These are phyloP conservation scores for Noctua janthina DNA, from an alignment of 2,888 invertebrate species.

Conservation along the genomic window DNA sequence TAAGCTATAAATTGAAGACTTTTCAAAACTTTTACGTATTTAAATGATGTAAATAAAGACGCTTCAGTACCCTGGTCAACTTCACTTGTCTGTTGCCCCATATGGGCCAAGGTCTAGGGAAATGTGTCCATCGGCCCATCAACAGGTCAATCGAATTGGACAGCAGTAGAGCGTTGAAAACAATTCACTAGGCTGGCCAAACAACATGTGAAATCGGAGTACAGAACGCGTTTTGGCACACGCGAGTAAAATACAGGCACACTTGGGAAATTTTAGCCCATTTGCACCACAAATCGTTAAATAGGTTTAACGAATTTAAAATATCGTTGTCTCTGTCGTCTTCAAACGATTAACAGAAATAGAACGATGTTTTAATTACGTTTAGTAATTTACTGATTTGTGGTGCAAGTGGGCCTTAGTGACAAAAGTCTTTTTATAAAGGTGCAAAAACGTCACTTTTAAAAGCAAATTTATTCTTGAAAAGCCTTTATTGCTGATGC, in stretches of 20 bases:
- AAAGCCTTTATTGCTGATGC: conserved; percentile 62
- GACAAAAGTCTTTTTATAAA: neutral
- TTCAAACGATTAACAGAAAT: neutral
- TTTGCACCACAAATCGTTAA: neutral
- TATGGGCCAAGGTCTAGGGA: conserved; percentile 13
- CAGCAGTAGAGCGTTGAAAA: conserved; percentile 4
- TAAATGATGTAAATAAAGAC: neutral
- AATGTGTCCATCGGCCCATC: conserved; percentile 19
- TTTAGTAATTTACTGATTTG: neutral
- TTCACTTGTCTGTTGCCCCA: conserved; percentile 6
- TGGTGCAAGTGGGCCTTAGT: neutral
- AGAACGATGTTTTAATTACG: neutral
- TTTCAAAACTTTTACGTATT: conserved; percentile 57
- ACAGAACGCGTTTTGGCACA: conserved; percentile 18
- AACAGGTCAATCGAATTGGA: conserved; percentile 28
- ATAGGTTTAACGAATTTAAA: neutral
- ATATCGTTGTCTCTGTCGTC: neutral
- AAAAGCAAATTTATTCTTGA: conserved; percentile 26
- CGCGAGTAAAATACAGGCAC: neutral
- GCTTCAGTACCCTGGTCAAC: neutral
- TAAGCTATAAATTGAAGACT: conserved; percentile 62
- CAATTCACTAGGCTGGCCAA: neutral
- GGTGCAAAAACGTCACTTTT: neutral
- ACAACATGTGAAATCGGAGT: neutral
- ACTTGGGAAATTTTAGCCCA: neutral